Base-by-base conservation (phyloP, 35 echinoderm and acorn worm species). In the Amphiura filiformis region DNA sequence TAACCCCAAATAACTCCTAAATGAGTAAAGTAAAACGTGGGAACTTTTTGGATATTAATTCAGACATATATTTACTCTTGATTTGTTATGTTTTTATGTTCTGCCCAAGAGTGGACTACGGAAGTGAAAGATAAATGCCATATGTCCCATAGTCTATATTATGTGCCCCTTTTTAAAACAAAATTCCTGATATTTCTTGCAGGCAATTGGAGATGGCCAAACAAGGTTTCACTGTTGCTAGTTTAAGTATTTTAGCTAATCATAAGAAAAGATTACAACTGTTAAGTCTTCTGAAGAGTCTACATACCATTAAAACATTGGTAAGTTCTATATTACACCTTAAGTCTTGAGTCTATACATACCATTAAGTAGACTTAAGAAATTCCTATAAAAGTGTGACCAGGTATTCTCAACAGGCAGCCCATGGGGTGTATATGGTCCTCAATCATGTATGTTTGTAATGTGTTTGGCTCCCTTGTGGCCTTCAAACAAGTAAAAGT, bases 251-350 rank as follows among this genome's bases (percentile, higher is more conserved):
- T 23, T 84, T 97, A 75, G 89, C 92, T 31, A 97, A 97, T n/a
- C 86, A 91, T 44, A 79, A 84, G 44, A 97, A 93, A 61, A 91
- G 86, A 87, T 84, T 87, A 56, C 89, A 93, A 28, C 52, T 97
- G 0, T 81, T 93, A 61, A 90, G 81, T 75, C 82, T 97, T 37
- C 86, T 97, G 40, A 97, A 93, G 88, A 90, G 86, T 35, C 86
- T 97, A 12, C 84, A 91, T 11, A 97, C 95, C 30, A 97, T 97
- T 33, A 91, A 97, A 39, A 97, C 95, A 35, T 78, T 97, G 88
- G 95, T 97, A 86, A 77, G 89, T 77, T 23, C n/a, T n/a, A n/a
- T n/a, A n/a, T n/a, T n/a, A n/a, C 13, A n/a, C n/a, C n/a, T 61
- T 13, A n/a, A 61, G 13, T 61, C 13, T n/a, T n/a, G n/a, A n/a